These are phyloP conservation scores for Bombus ignitus DNA, from an alignment of 1,140 invertebrate genomes.

Conservation along the genomic window DNA sequence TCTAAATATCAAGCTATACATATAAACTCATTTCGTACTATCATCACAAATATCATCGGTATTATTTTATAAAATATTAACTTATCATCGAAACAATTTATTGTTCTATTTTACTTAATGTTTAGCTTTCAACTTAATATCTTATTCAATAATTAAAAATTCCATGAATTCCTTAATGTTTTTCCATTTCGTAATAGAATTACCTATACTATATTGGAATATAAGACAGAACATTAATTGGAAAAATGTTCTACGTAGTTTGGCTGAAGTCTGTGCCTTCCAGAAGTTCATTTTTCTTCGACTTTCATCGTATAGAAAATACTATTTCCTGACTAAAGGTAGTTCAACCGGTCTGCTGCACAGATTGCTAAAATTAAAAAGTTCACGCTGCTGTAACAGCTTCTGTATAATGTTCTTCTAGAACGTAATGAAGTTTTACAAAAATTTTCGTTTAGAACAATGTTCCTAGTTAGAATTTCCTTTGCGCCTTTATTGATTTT, in stretches of 20 bases:
- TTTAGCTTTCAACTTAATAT: neutral
- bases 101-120: too few relatives aligned
- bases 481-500: too few relatives aligned
- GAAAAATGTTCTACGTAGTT: neutral
- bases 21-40: too few relatives aligned
- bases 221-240: neutral
- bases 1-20: too few relatives aligned
- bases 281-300: neutral
- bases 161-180: neutral
- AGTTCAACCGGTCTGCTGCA: neutral
- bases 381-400: neutral
- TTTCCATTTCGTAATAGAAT: too few relatives aligned
- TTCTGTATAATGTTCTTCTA: neutral
- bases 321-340: neutral
- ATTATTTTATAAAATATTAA: too few relatives aligned
- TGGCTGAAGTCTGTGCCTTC: neutral
- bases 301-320: neutral
- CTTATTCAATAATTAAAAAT: neutral
- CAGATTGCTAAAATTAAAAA: conserved; percentile 28
- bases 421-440: neutral
- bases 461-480: neutral
- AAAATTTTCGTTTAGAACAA: neutral
- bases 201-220: too few relatives aligned
- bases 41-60: too few relatives aligned
- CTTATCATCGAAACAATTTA: too few relatives aligned